phyloP scores from a whole-genome alignment of 1,140 invertebrate genomes.

The Meloidogyne hapla region DNA sequence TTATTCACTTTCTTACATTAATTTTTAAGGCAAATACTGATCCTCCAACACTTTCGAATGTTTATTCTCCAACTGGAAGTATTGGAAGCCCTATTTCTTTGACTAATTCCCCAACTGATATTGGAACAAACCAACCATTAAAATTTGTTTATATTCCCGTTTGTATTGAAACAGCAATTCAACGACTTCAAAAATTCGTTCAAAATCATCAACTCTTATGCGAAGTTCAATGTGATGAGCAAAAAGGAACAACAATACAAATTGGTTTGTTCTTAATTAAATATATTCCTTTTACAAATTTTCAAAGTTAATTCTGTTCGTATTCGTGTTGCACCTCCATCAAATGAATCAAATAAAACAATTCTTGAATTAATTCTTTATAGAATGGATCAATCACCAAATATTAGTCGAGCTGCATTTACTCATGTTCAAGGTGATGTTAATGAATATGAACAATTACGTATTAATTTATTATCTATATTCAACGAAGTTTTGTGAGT shows the following conservation, averaged over 20 bases:
- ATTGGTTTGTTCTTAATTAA: background rate
- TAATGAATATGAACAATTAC: conserved; percentile 36
- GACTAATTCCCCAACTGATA: background rate
- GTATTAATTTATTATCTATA: conserved; percentile 27
- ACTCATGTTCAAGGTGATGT: conserved; percentile 40
- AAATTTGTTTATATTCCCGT: conserved; percentile 53
- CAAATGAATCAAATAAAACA: conserved; percentile 13
- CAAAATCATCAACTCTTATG: conserved; percentile 20
- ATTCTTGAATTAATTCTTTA: conserved; percentile 38
- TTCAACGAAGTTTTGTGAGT: conserved; percentile 51
- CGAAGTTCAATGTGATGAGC: conserved; percentile 40
- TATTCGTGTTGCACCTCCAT: conserved; percentile 39
- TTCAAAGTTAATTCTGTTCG: conserved; percentile 30
- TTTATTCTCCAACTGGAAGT: background rate
- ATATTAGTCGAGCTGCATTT: conserved; percentile 50
- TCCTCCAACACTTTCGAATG: conserved; percentile 12
- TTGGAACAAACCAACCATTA: conserved; percentile 5
- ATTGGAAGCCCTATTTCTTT: background rate
- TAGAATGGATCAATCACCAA: conserved; percentile 48
- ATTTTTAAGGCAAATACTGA: background rate
- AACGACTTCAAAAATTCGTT: conserved; percentile 46
- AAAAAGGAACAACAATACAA: background rate
- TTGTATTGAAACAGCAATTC: conserved; percentile 39
- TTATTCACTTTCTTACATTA: background rate
- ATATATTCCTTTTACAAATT: conserved; percentile 20